Conservation (phyloP, 1,140 invertebrate genomes). For the Ectropis grisescens region DNA sequence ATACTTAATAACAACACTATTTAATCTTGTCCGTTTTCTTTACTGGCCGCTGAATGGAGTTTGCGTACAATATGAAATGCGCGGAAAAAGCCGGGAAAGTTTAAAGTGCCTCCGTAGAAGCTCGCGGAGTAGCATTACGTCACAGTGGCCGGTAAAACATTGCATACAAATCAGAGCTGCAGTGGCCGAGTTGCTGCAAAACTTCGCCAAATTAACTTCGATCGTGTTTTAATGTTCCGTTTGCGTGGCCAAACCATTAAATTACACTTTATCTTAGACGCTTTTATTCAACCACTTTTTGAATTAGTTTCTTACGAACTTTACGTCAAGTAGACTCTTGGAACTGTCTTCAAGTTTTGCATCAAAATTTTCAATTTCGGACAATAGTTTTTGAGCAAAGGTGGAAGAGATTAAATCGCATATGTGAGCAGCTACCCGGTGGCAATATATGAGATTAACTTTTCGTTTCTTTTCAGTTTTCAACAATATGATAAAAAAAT, state of each 20-base stretch:
- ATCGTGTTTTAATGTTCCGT: constrained; percentile 28
- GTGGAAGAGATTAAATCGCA: no score
- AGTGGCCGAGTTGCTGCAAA: constrained; percentile 18
- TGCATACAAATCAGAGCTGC: constrained; percentile 32
- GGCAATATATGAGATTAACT: no score
- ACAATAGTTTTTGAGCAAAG: constrained; percentile 10
- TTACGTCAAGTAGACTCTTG: no score
- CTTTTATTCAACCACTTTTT: constrained; percentile 10
- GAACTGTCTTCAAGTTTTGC: no score
- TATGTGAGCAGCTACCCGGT: no score
- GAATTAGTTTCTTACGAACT: constrained; percentile 7
- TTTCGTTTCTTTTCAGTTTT: no score
- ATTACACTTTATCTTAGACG: constrained; percentile 17
- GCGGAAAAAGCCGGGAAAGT: constrained; percentile 19
- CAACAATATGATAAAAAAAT: no score
- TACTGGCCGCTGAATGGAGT: no score
- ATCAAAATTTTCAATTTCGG: not conserved
- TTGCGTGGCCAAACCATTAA: constrained; percentile 17
- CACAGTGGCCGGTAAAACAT: constrained; percentile 21
- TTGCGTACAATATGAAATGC: constrained; percentile 9
- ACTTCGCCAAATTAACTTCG: constrained; percentile 34
- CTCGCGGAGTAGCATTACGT: constrained; percentile 17
- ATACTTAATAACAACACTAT: no score
- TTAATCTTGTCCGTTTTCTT: no score
- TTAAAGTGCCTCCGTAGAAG: constrained; percentile 20